Base-by-base conservation (phyloP, 2,797 vertebrate genomes). In the Lophotriccus pileatus region DNA sequence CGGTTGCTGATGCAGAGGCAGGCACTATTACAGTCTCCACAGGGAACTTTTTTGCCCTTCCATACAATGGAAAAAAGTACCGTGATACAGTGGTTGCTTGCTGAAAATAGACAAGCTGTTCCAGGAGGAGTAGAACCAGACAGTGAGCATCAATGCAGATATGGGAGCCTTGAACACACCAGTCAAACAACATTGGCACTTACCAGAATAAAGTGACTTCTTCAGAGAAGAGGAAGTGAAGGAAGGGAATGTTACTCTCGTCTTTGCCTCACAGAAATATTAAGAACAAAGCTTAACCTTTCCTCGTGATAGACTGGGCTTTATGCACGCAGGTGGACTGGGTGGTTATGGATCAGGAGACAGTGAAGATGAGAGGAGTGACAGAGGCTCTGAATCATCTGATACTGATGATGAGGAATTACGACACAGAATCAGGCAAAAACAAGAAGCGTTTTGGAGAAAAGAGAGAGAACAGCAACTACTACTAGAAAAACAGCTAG, bases 371-470 rank as follows among this genome's bases (percentile, higher is more conserved):
- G 98, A 99, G 70, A 98, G 97, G 94, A 99, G 99, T 52, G 98
- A 98, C 87, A 98, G 98, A 97, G 99, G 98, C 88, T 99, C 99
- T 37, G 99, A 99, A 87, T 99, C 99, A 55, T 99, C 99, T 36
- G 99, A 99, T 97, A 99, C 99, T 10, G 99, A 99, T 64, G 99
- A 99, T 90, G 99, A 99, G 97, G 99, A 99, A 98, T 97, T 99
- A 77, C 98, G 97, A 72, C 99, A 99, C 94, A 98, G 99, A 94
- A 99, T 99, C 97, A 98, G 99, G 69, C 99, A 99, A 98, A 99
- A 99, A 98, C 99, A 99, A 97, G 99, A 99, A 77, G 99, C 99
- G 3, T 99, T 99, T 98, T 99, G 99, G 94, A 98, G 99, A 94
- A 99, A 99, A 97, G 99, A 99, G 96, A 98, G 98, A 95, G 99